Percentiles rank a stretch among this genome's conserved stretches.
These are phyloP conservation scores for Nesometra sesokonis DNA, from an alignment of 35 echinoderm and acorn worm genomes.

Conservation along the genomic window DNA sequence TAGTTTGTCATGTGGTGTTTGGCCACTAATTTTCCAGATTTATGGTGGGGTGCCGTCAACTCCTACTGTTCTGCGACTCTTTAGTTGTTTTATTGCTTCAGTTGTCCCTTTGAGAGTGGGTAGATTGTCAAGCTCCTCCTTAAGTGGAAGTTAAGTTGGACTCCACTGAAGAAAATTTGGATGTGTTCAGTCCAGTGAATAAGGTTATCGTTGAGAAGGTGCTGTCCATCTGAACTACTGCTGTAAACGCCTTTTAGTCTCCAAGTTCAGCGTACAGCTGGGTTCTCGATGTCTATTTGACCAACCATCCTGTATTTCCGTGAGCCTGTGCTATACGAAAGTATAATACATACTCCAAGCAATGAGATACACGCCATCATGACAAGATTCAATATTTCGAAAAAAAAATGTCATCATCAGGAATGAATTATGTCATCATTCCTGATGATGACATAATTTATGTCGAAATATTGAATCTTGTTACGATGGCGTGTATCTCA, in stretches of 20 bases:
- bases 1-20: background rate
- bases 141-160: background rate
- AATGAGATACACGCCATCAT: no score
- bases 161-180: background rate
- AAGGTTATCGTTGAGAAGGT: constrained; percentile 1
- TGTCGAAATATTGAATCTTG: no score
- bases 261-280: constrained; percentile 27
- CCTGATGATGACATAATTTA: no score
- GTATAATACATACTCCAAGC: no score
- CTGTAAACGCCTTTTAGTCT: constrained; percentile 27
- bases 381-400: no score
- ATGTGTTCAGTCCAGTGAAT: constrained; percentile 18
- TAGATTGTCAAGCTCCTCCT: background rate
- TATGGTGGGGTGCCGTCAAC: constrained; percentile 17
- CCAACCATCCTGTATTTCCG: constrained; percentile 28
- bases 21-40: constrained; percentile 13
- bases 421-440: no score
- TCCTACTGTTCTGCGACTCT: constrained; percentile 13
- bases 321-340: constrained; percentile 1
- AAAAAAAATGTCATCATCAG: no score
- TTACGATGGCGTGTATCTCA: no score
- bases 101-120: constrained; percentile 2
- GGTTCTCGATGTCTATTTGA: background rate
- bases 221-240: constrained; percentile 16
- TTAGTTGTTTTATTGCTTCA: constrained; percentile 13